These are phyloP conservation scores for Melieria picta DNA, from an alignment of 2,888 invertebrate genomes.

Conservation along the genomic window DNA sequence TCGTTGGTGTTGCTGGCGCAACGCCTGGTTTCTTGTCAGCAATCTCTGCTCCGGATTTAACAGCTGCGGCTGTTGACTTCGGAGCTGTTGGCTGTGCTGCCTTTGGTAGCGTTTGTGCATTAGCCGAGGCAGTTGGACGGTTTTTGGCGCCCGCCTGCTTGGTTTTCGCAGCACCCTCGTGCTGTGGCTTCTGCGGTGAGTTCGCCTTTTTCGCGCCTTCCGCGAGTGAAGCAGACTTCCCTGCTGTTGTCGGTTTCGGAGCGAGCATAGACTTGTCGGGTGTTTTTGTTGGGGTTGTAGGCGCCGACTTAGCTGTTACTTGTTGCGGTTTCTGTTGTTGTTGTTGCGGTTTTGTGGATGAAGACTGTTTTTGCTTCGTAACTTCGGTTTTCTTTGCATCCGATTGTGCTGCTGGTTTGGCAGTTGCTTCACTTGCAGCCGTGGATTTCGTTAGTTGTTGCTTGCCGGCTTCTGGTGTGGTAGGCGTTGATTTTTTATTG, in stretches of 20 bases:
- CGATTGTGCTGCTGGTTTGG: not conserved
- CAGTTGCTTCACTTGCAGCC: not conserved
- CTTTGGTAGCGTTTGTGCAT: not conserved
- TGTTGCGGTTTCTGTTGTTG: constrained; percentile 21
- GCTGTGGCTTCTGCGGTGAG: constrained; percentile 22
- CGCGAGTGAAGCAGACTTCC: constrained; percentile 1
- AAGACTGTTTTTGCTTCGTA: constrained; percentile 1
- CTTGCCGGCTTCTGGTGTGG: constrained; percentile 38
- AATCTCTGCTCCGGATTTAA: too few relatives aligned
- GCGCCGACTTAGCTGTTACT: constrained; percentile 10
- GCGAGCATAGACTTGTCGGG: constrained; percentile 85
- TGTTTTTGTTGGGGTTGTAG: constrained; percentile 8
- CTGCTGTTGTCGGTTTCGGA: constrained; percentile 79
- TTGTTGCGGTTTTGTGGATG: constrained; percentile 10
- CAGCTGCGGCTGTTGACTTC: constrained; percentile 4
- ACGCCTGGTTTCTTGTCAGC: too few relatives aligned
- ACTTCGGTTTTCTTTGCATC: constrained; percentile 17
- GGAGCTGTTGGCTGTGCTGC: constrained; percentile 12
- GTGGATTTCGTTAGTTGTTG: constrained; percentile 10
- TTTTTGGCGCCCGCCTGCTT: constrained; percentile 20
- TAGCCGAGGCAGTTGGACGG: not conserved
- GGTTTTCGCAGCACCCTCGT: constrained; percentile 19
- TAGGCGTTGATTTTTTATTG: not conserved
- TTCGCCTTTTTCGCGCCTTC: constrained; percentile 1
- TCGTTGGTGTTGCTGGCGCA: constrained; percentile 19